Evolutionary conservation across 2,113 vertebrate species (phyloP).

Genomic region (Calcarius ornatus): DNA sequence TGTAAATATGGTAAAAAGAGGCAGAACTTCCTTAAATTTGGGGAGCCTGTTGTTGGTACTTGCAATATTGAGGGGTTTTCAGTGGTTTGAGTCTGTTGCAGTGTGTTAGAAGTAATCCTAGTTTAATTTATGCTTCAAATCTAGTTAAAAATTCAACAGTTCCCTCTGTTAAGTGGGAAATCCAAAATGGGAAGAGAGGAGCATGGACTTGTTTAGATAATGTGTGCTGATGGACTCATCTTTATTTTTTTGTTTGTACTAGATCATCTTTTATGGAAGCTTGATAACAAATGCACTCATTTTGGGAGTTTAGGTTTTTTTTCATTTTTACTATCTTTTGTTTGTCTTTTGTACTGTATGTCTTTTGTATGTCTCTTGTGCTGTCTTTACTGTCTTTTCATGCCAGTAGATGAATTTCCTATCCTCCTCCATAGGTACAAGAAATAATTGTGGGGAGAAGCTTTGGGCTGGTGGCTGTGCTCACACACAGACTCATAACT

Average conservation of each 20-base stretch:
- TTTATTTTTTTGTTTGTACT: neutral
- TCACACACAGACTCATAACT: neutral
- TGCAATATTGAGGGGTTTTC: neutral
- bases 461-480: neutral
- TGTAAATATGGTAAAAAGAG: neutral
- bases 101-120: neutral
- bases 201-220: neutral
- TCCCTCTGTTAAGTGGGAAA: neutral
- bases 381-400: neutral
- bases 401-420: neutral
- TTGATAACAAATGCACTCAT: neutral
- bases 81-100: neutral
- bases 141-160: neutral
- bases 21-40: neutral
- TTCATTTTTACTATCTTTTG: neutral
- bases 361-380: too few relatives aligned
- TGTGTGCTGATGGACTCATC: neutral
- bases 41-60: neutral
- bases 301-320: neutral
- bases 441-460: fast-evolving
- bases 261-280: neutral
- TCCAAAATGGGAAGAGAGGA: neutral
- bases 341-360: too few relatives aligned
- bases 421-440: neutral
- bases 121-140: neutral